Evolutionary conservation across 2,888 invertebrate species (phyloP).

Genomic region (Temnothorax unifasciatus): DNA sequence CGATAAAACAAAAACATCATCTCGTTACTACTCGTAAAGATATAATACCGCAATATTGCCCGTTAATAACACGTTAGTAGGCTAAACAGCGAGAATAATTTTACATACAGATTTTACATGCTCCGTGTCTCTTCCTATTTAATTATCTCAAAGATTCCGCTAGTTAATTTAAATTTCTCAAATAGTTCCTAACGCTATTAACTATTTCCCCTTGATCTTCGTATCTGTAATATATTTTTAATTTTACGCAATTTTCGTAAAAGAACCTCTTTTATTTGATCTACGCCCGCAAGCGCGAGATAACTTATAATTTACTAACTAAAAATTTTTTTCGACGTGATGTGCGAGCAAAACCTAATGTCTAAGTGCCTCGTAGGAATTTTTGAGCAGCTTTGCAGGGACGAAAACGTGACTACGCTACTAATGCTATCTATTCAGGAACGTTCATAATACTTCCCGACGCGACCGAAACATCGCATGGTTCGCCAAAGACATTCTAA

Average conservation of each 20-base stretch:
- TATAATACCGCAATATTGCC: constrained; percentile 15
- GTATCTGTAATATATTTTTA: not conserved
- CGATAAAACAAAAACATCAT: constrained; percentile 3
- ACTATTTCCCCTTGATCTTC: not conserved
- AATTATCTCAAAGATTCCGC: not conserved
- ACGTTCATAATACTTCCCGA: constrained; percentile 58
- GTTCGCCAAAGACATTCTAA: not conserved
- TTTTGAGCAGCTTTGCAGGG: constrained; percentile 43
- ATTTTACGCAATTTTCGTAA: not conserved
- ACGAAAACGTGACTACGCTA: constrained; percentile 57
- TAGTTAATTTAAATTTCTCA: not conserved
- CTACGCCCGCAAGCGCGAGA: not conserved
- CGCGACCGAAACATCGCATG: constrained; percentile 17
- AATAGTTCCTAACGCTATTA: not conserved
- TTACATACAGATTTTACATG: not conserved
- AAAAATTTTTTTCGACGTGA: constrained; percentile 27
- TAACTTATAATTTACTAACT: constrained; percentile 31
- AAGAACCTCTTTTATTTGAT: constrained; percentile 3
- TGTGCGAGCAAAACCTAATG: constrained; percentile 41
- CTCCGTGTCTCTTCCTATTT: not conserved
- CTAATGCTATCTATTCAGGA: constrained; percentile 49
- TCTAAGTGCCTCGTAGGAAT: constrained; percentile 29
- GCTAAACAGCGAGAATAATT: not conserved
- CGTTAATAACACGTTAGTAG: constrained; percentile 8
- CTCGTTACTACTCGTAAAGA: not conserved